Evolutionary conservation across 2,113 vertebrate species (phyloP).

Genomic region (Sylvietta virens): DNA sequence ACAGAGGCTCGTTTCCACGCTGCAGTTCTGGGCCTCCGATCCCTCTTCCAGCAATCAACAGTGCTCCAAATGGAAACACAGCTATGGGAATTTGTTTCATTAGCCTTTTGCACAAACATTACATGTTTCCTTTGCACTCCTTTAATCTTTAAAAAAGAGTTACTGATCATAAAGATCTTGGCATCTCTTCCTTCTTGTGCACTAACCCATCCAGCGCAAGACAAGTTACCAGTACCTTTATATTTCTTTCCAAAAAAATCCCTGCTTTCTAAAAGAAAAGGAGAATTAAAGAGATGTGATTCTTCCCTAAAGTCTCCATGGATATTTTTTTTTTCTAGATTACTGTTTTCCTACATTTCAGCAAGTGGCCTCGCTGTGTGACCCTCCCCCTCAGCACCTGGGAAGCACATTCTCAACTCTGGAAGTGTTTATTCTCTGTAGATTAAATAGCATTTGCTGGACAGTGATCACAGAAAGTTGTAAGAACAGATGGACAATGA

Average conservation of each 20-base stretch:
- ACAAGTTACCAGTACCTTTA: not conserved
- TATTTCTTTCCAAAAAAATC: not conserved
- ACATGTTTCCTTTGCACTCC: not conserved
- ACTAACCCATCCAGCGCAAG: not conserved
- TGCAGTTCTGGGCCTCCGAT: not conserved
- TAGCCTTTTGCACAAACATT: not conserved
- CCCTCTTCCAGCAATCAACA: not conserved
- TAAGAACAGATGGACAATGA: conserved; percentile 62
- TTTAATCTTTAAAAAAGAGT: not conserved
- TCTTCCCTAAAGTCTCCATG: not conserved
- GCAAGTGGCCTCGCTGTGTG: not conserved
- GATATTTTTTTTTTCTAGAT: not conserved
- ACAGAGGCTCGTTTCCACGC: accelerated
- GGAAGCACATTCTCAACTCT: conserved; percentile 58
- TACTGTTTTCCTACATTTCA: conserved; percentile 2
- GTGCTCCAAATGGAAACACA: not conserved
- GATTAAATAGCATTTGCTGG: conserved; percentile 64
- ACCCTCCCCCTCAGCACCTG: conserved; percentile 60
- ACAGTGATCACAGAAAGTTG: conserved; percentile 65
- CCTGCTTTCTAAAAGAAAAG: not conserved
- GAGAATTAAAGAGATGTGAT: not conserved
- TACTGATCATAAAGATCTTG: not conserved
- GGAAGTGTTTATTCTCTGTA: conserved; percentile 63
- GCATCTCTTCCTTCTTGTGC: not conserved
- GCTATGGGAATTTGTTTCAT: not conserved